Conservation (phyloP, 2,113 vertebrate genomes). For the Pomatorhinus ruficollis region DNA sequence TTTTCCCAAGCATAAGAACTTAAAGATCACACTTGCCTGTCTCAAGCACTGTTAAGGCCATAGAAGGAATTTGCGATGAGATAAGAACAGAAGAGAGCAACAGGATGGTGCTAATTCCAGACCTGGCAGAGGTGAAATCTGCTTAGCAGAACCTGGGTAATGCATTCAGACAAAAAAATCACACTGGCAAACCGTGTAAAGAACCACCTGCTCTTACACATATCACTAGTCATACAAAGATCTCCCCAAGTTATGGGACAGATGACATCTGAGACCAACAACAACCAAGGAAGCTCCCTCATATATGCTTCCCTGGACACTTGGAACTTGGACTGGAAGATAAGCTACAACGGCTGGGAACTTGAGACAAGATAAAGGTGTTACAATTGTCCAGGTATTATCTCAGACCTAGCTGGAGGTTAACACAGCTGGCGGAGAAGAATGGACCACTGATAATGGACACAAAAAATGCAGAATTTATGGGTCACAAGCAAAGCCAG, state of each 20-base stretch:
- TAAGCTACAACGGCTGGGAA: background rate
- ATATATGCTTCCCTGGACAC: background rate
- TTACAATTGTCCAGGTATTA: background rate
- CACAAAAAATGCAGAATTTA: background rate
- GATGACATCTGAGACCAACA: background rate
- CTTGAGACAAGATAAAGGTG: background rate
- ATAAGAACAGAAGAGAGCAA: background rate
- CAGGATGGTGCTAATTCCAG: background rate
- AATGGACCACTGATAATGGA: background rate
- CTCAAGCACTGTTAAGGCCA: background rate
- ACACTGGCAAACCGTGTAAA: fast-evolving
- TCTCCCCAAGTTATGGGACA: background rate
- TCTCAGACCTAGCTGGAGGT: background rate
- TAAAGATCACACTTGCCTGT: background rate
- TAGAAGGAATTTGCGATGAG: background rate
- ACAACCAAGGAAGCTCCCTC: fast-evolving
- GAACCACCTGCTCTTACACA: background rate
- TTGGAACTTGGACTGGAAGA: background rate
- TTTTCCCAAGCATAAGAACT: background rate
- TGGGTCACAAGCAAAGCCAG: background rate
- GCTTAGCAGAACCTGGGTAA: background rate
- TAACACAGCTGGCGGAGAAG: background rate
- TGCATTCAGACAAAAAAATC: background rate
- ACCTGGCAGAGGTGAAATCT: background rate
- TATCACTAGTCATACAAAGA: background rate